Evolutionary conservation across 1,140 invertebrate species (phyloP).

Genomic region (Oedothorax gibbosus): DNA sequence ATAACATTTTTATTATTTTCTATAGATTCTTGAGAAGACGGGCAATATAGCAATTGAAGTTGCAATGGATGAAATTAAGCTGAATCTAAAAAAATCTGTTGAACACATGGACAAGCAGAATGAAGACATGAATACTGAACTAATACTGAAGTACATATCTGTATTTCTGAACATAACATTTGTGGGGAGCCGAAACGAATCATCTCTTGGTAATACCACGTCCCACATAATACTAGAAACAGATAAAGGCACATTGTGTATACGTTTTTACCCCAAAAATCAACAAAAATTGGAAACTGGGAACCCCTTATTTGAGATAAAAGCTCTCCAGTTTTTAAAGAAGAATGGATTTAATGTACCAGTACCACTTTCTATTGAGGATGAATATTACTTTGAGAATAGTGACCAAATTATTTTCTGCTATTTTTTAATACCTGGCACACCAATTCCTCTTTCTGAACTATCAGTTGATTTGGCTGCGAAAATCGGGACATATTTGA

Average conservation of each 20-base stretch:
- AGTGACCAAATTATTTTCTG: background rate
- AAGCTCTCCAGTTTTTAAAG: background rate
- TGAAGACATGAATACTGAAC: too few species aligned
- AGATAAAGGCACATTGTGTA: slow-evolving; percentile 6
- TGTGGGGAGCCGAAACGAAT: background rate
- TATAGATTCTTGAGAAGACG: too few species aligned
- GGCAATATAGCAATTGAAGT: too few species aligned
- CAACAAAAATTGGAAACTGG: slow-evolving; percentile 6
- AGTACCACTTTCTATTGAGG: background rate
- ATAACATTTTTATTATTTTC: too few species aligned
- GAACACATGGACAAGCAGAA: too few species aligned
- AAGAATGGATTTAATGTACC: slow-evolving; percentile 3
- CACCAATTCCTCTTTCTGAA: background rate
- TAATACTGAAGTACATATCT: too few species aligned
- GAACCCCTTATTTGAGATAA: background rate
- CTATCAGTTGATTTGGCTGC: background rate
- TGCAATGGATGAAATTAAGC: too few species aligned
- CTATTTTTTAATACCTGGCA: slow-evolving; percentile 7
- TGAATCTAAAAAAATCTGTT: too few species aligned
- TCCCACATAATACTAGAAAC: background rate
- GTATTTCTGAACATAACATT: too few species aligned
- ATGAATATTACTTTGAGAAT: background rate
- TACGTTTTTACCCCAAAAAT: background rate
- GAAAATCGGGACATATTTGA: background rate
- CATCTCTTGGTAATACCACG: background rate